A percentile compares a stretch with the other conserved stretches of the same genome.
phyloP scores from a whole-genome alignment of 2,113 vertebrate genomes.

The Gymnobelideus leadbeateri region DNA sequence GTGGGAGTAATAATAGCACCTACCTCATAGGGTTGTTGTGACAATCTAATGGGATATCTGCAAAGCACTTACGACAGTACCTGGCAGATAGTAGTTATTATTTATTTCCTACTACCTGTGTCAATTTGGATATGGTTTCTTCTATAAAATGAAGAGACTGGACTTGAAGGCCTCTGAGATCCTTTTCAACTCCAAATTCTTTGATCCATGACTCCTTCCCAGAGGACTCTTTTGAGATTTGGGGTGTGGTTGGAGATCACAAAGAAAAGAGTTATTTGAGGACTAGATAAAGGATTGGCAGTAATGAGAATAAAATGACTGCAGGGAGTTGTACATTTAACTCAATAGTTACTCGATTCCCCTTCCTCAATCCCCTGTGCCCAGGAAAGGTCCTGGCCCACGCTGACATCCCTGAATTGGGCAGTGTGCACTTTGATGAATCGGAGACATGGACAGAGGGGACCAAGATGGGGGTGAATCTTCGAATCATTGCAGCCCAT shows the following conservation, averaged over 20 bases:
- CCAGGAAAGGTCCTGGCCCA: conserved; percentile 91
- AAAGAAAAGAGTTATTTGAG: neutral
- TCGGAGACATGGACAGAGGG: conserved; percentile 91
- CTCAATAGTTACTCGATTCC: neutral
- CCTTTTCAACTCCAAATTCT: neutral
- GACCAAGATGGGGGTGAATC: conserved; percentile 84
- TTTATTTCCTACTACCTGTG: neutral
- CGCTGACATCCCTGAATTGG: conserved; percentile 89
- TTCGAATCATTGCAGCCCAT: conserved; percentile 91
- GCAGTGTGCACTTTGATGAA: conserved; percentile 90
- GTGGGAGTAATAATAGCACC: neutral
- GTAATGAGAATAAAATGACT: neutral
- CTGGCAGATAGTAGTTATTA: neutral
- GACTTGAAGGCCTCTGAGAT: neutral
- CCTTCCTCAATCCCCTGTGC: conserved; percentile 36
- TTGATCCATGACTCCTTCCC: neutral
- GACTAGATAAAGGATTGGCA: neutral
- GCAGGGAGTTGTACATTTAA: neutral
- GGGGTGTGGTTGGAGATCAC: neutral
- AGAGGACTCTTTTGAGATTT: neutral
- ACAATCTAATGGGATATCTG: neutral
- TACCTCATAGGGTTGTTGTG: neutral
- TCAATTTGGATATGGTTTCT: neutral
- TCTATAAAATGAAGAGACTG: neutral
- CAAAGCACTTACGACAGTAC: neutral